phyloP scores from a whole-genome alignment of 2,797 vertebrate species.

The Bradypodion pumilum region DNA sequence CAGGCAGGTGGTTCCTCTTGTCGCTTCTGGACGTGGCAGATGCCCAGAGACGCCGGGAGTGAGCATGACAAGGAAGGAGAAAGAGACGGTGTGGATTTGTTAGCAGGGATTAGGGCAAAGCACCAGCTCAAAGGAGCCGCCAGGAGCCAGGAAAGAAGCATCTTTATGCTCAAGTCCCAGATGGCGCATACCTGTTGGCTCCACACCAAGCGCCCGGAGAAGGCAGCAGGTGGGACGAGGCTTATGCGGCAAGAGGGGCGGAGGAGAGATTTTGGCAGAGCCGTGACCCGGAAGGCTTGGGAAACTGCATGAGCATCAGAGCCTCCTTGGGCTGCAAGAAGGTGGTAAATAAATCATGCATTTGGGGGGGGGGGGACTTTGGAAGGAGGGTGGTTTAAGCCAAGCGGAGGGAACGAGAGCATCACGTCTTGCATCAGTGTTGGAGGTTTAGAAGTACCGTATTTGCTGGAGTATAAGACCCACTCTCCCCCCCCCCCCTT shows the following conservation, averaged over 20 bases:
- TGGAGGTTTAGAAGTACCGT: too few relatives aligned
- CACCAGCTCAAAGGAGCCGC: neutral
- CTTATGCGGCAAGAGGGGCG: neutral
- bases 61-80: neutral
- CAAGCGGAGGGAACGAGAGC: too few relatives aligned
- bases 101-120: neutral
- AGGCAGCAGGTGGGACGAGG: neutral
- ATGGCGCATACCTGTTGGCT: constrained; percentile 1
- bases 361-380: too few relatives aligned
- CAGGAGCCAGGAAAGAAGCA: neutral
- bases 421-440: too few relatives aligned
- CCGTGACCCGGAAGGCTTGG: neutral
- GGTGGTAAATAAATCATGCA: too few relatives aligned
- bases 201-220: neutral
- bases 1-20: neutral
- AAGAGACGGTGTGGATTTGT: neutral
- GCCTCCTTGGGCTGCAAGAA: neutral
- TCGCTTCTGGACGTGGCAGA: neutral
- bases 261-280: neutral
- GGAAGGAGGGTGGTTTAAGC: too few relatives aligned
- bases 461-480: too few relatives aligned
- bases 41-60: neutral
- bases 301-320: accelerated
- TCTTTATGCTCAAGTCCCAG: neutral
- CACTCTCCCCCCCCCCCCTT: too few relatives aligned